A percentile compares a stretch with the other conserved stretches of the same genome.
Conservation (phyloP, 2,797 vertebrate genomes). For the Phoeniculus purpureus region DNA sequence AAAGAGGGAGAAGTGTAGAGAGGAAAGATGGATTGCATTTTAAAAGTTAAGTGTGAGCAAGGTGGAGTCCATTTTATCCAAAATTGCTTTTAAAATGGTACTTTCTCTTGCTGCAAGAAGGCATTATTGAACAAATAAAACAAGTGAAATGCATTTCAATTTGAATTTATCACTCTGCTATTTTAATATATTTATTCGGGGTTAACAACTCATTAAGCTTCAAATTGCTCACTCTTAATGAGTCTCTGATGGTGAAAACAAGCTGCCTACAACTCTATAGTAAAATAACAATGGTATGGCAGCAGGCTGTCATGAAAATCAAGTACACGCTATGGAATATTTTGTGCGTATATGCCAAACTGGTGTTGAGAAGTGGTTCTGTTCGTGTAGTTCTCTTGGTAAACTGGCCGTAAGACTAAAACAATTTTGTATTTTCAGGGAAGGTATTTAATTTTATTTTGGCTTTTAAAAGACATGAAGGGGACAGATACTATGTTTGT, state of each 20-base stretch:
- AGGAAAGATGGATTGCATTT: slow-evolving; percentile 32
- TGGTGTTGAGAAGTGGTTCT: background rate
- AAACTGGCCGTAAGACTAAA: background rate
- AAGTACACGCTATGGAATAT: slow-evolving; percentile 55
- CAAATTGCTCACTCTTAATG: slow-evolving; percentile 78
- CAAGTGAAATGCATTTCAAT: slow-evolving; percentile 55
- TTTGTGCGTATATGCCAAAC: slow-evolving; percentile 32
- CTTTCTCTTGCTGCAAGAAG: slow-evolving; percentile 63
- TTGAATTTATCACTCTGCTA: slow-evolving; percentile 78
- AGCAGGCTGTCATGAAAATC: slow-evolving; percentile 69
- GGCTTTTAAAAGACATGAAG: background rate
- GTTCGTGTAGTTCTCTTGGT: background rate
- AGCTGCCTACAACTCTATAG: slow-evolving; percentile 70
- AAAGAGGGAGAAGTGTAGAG: background rate
- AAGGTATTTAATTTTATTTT: background rate
- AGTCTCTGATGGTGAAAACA: slow-evolving; percentile 70
- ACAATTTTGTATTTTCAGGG: background rate
- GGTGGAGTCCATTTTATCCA: slow-evolving; percentile 66
- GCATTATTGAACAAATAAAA: slow-evolving; percentile 58
- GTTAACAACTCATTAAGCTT: slow-evolving; percentile 81
- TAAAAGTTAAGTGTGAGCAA: slow-evolving; percentile 52
- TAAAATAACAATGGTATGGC: slow-evolving; percentile 65
- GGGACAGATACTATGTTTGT: background rate
- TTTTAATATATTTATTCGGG: slow-evolving; percentile 80
- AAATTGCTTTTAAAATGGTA: slow-evolving; percentile 71